phyloP scores from a whole-genome alignment of 1,140 invertebrate genomes.

The Dendroctonus ponderosae region DNA sequence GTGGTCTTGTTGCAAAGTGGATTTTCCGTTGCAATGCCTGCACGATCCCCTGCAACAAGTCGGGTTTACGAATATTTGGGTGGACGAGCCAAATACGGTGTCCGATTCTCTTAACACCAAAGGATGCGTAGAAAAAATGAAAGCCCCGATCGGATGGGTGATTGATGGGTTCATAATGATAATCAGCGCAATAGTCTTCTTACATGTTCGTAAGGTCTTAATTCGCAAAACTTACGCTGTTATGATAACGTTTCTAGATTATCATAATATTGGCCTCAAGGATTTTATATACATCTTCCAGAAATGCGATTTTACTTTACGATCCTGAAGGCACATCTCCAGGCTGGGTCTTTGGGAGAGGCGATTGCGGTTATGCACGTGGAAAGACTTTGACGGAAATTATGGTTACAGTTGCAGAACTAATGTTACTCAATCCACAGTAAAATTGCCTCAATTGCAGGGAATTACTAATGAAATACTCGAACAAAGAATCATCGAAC shows the following conservation, averaged over 20 bases:
- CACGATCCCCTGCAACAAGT: constrained; percentile 49
- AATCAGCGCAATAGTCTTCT: constrained; percentile 28
- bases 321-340: constrained; percentile 42
- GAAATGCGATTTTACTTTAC: constrained; percentile 46
- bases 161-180: constrained; percentile 32
- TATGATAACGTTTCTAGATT: constrained; percentile 28
- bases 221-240: not conserved
- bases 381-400: constrained; percentile 41
- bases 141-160: constrained; percentile 39
- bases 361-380: constrained; percentile 40
- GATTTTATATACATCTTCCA: constrained; percentile 47
- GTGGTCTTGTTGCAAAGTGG: constrained; percentile 48
- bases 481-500: constrained; percentile 19
- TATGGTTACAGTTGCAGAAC: constrained; percentile 55
- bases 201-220: constrained; percentile 34
- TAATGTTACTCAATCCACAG: not conserved
- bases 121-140: constrained; percentile 45
- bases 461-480: constrained; percentile 29
- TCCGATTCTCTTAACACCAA: constrained; percentile 42
- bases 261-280: constrained; percentile 39
- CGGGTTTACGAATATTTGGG: constrained; percentile 43
- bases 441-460: constrained; percentile 1
- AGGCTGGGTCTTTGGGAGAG: constrained; percentile 47
- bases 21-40: constrained; percentile 48
- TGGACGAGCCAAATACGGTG: constrained; percentile 41